These are phyloP conservation scores for Silurus aristotelis DNA, from an alignment of 2,797 vertebrate genomes.

Conservation along the genomic window DNA sequence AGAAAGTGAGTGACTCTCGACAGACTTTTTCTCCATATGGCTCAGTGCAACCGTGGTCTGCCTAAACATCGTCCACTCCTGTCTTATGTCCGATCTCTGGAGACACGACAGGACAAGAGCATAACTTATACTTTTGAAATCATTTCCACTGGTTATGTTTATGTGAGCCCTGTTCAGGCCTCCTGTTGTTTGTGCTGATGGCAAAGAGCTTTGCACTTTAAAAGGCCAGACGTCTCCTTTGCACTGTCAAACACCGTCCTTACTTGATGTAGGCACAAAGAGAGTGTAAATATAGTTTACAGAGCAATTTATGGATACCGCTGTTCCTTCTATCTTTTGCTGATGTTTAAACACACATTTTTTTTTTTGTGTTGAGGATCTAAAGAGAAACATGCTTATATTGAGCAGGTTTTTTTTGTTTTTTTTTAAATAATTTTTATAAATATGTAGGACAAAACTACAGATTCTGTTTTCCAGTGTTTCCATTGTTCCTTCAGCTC, in stretches of 20 bases:
- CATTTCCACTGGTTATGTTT: slow-evolving; percentile 36
- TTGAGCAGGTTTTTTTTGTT: not conserved
- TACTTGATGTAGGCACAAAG: not conserved
- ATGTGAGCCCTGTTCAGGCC: slow-evolving; percentile 28
- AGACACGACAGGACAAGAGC: slow-evolving; percentile 33
- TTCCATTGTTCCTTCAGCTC: not conserved
- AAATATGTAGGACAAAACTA: not conserved
- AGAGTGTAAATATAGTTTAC: not conserved
- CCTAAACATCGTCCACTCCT: slow-evolving; percentile 43
- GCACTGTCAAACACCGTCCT: not conserved
- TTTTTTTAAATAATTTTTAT: no score
- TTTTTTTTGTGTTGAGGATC: not conserved
- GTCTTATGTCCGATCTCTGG: slow-evolving; percentile 34
- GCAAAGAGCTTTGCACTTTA: slow-evolving; percentile 34
- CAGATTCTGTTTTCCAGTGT: not conserved
- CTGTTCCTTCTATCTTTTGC: not conserved
- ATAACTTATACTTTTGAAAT: slow-evolving; percentile 35
- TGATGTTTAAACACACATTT: not conserved
- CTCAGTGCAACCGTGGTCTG: slow-evolving; percentile 31
- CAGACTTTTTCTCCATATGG: slow-evolving; percentile 26
- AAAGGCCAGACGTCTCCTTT: slow-evolving; percentile 41
- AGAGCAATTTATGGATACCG: not conserved
- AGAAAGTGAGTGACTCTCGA: slow-evolving; percentile 15
- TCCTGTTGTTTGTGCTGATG: slow-evolving; percentile 41
- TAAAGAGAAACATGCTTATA: not conserved